Evolutionary conservation across 2,888 invertebrate genomes (phyloP).

Genomic region (Trachelus stipa): DNA sequence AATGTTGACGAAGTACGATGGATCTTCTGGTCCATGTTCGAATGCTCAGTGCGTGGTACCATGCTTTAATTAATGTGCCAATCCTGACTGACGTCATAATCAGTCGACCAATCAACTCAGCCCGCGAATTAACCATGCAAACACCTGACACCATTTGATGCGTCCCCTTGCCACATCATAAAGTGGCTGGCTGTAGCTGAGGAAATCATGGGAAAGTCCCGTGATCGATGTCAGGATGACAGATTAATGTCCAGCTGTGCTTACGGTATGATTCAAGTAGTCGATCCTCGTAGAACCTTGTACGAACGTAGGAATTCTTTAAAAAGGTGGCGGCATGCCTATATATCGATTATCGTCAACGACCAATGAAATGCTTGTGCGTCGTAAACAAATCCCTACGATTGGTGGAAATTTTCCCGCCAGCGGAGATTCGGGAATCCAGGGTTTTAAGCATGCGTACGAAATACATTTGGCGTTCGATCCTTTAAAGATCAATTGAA

Average conservation of each 20-base stretch:
- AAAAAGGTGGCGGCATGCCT: conserved; percentile 20
- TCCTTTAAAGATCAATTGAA: neutral
- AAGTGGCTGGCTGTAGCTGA: neutral
- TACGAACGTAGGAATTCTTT: neutral
- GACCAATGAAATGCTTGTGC: conserved; percentile 52
- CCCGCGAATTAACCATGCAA: conserved; percentile 44
- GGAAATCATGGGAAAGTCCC: neutral
- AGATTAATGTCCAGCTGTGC: neutral
- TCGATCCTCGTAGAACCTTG: neutral
- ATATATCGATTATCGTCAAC: conserved; percentile 50
- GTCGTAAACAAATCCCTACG: conserved; percentile 45
- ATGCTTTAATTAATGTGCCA: conserved; percentile 23
- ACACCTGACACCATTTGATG: conserved; percentile 35
- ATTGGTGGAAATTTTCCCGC: conserved; percentile 49
- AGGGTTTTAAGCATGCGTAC: conserved; percentile 11
- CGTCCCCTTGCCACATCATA: conserved; percentile 2
- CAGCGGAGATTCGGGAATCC: conserved; percentile 32
- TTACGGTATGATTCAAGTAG: neutral
- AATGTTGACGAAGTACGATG: neutral
- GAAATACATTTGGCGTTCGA: neutral
- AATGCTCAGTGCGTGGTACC: neutral
- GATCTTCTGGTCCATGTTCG: neutral
- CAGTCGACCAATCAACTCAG: conserved; percentile 37
- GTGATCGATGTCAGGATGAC: neutral
- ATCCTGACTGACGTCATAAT: conserved; percentile 47